These are phyloP conservation scores for Lepidurus apus DNA, from an alignment of 1,140 invertebrate species.

Conservation along the genomic window DNA sequence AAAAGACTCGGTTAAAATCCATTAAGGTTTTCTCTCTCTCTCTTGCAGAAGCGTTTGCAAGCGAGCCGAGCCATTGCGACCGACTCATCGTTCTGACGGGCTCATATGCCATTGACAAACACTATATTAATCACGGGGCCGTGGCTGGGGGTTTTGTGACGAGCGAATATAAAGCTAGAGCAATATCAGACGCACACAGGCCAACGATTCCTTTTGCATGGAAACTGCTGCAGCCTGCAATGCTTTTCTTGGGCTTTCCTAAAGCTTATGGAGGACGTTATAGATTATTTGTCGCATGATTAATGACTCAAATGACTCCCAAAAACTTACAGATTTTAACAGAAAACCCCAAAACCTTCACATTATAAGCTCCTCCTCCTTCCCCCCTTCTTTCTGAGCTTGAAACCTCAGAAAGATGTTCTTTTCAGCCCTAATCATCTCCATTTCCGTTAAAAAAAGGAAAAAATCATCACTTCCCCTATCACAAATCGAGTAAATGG, in stretches of 20 bases:
- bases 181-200: conserved; percentile 21
- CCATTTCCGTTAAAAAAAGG: no score
- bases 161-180: conserved; percentile 21
- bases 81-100: conserved; percentile 20
- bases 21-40: conserved; percentile 11
- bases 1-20: conserved; percentile 19
- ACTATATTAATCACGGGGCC: conserved; percentile 14
- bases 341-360: not conserved
- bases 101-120: conserved; percentile 21
- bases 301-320: conserved; percentile 8
- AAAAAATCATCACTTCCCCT: no score
- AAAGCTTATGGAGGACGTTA: not conserved
- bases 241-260: not conserved
- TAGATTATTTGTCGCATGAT: conserved; percentile 16
- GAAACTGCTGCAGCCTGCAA: conserved; percentile 20
- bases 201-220: conserved; percentile 7
- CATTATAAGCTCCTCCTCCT: no score
- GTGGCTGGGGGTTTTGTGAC: conserved; percentile 9
- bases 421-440: no score
- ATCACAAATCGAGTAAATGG: no score
- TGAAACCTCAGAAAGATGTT: no score
- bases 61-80: not conserved
- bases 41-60: not conserved
- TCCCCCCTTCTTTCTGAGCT: no score
- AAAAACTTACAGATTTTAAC: not conserved